Percentiles rank a stretch among this genome's conserved stretches.
Evolutionary conservation across 2,888 invertebrate genomes (phyloP).

Genomic region (Polietes domitor): DNA sequence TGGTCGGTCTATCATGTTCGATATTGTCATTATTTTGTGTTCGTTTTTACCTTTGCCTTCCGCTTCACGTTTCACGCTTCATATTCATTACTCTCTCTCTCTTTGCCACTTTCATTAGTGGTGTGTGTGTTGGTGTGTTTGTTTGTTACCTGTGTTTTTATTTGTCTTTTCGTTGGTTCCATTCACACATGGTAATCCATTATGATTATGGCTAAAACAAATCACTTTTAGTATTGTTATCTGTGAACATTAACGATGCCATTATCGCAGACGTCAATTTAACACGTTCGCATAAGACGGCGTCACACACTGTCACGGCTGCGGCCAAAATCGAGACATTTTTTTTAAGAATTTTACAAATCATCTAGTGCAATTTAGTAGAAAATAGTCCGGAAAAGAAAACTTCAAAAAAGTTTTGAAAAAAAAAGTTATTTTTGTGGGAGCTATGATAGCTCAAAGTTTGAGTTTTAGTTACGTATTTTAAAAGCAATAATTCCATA

Average conservation of each 20-base stretch:
- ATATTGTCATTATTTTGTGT: too few species aligned
- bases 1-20: too few species aligned
- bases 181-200: neutral
- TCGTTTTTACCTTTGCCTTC: neutral
- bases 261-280: slow-evolving; percentile 22
- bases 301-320: too few species aligned
- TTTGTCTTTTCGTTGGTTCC: neutral
- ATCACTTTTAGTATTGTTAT: slow-evolving; percentile 17
- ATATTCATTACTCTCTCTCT: neutral
- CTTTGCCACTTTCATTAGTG: neutral
- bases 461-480: too few species aligned
- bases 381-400: too few species aligned
- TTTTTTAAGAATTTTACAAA: too few species aligned
- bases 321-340: too few species aligned
- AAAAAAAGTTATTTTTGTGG: too few species aligned
- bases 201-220: slow-evolving; percentile 11
- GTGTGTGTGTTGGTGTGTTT: neutral
- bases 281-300: neutral
- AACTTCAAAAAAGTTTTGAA: too few species aligned
- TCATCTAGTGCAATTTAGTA: too few species aligned
- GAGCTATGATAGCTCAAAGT: too few species aligned
- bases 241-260: slow-evolving; percentile 12
- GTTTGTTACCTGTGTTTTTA: neutral
- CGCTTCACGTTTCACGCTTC: neutral
- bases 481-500: too few species aligned